These are phyloP conservation scores for Aix galericulata DNA, from an alignment of 2,113 vertebrate genomes.

Conservation along the genomic window DNA sequence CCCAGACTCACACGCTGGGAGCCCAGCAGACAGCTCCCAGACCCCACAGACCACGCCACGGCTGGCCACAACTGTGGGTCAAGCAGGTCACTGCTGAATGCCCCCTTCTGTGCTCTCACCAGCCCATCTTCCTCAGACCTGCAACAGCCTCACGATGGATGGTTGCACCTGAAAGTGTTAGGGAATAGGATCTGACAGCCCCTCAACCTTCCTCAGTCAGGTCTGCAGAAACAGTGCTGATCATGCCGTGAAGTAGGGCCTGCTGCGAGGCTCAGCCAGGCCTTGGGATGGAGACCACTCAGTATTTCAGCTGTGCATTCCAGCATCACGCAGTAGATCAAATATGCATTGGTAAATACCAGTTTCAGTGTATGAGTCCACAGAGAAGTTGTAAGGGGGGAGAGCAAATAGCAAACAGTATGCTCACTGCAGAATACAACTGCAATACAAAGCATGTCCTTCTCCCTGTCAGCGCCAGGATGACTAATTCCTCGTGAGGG, in stretches of 20 bases:
- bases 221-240: not conserved
- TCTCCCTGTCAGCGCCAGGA: not conserved
- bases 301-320: not conserved
- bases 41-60: too few species aligned
- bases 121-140: not conserved
- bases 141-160: fast-evolving
- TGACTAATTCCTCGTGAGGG: not conserved
- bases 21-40: not conserved
- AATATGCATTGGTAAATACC: not conserved
- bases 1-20: not conserved
- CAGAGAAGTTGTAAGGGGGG: conserved; percentile 36
- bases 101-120: not conserved
- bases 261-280: not conserved
- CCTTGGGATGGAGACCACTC: not conserved
- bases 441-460: conserved; percentile 52
- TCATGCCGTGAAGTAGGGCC: not conserved
- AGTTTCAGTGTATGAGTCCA: not conserved
- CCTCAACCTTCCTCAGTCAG: not conserved
- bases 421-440: not conserved
- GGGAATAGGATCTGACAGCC: not conserved
- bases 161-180: not conserved
- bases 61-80: too few species aligned
- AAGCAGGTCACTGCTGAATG: fast-evolving
- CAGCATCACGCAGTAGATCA: not conserved
- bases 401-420: conserved; percentile 52